Percentiles rank a stretch among this genome's conserved stretches.
These are phyloP conservation scores for Zaprionus capensis DNA, from an alignment of 1,140 invertebrate species.

Conservation along the genomic window DNA sequence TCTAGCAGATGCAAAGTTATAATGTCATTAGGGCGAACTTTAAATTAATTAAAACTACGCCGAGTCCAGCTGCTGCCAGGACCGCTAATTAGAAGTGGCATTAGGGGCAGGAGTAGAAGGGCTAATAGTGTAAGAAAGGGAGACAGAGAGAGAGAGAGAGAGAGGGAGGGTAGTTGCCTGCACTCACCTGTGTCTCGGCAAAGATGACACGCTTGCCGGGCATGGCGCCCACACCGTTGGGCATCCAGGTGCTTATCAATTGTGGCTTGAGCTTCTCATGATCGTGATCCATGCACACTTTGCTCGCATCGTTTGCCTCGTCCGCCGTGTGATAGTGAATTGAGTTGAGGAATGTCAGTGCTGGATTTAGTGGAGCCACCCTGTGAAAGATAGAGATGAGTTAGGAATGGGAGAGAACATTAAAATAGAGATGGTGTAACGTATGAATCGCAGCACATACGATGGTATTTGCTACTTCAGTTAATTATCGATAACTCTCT, in stretches of 20 bases:
- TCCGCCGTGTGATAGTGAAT: constrained; percentile 85
- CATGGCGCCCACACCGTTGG: constrained; percentile 92
- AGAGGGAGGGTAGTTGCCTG: neutral
- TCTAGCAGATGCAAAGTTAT: constrained; percentile 73
- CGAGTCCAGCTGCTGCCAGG: constrained; percentile 69
- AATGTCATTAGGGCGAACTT: constrained; percentile 80
- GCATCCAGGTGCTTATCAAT: constrained; percentile 93
- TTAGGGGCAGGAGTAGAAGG: constrained; percentile 27
- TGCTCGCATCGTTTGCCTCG: constrained; percentile 84
- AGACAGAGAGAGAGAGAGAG: neutral
- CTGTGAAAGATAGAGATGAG: constrained; percentile 36
- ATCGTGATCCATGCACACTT: constrained; percentile 93
- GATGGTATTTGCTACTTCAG: no score
- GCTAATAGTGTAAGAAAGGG: neutral
- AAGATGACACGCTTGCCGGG: constrained; percentile 93
- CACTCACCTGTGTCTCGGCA: constrained; percentile 92
- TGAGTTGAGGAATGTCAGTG: constrained; percentile 87
- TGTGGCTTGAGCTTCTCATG: constrained; percentile 92
- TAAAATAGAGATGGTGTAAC: neutral
- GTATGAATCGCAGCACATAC: neutral
- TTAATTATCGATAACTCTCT: neutral
- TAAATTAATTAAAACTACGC: constrained; percentile 81
- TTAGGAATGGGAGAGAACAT: neutral
- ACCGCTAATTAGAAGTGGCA: constrained; percentile 75
- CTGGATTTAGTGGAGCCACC: constrained; percentile 84